Evolutionary conservation across 2,888 invertebrate genomes (phyloP), one percentile per base, ranked within the genome.

Genomic region (Synergus umbraculus): DNA sequence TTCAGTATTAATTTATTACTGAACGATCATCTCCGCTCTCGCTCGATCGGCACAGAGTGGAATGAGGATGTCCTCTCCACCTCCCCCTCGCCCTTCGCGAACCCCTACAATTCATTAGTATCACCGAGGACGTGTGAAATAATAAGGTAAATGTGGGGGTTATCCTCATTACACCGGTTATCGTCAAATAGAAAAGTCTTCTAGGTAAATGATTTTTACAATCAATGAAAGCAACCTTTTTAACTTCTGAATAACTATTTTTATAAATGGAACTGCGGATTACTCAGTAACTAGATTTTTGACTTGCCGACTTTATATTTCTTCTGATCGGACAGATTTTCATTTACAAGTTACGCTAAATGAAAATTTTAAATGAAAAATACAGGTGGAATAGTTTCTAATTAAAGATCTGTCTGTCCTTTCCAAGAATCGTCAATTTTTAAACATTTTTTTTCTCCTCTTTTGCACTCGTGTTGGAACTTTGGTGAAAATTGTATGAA

Each of bases 21-120:
- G 89, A 90, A 91, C 88, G 89, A 90, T 91, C 89, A 91, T 90
- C 91, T 88, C 90, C 89, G 89, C 88, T 87, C 86, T 85, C 83
- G 79, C 84, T 83, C 86, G 85, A 87, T 86, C 85, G 82, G 82
- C 85, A 84, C 84, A 85, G 85, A 80, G 81, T 86, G 86, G 86
- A 91, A 91, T 91, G 91, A 91, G 91, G 91, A 91, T 91, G 90
- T 91, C 90, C 90, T 90, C 90, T 87, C 86, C 83, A 67, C 82
- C 79, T 83, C 84, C 82, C 81, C 78, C 79, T 78, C 76, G 77
- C 83, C 76, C 82, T 83, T 79, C 82, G 73, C 73, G 64, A 41
- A 15, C 60, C 66, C 67, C 76, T 73, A 78, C 79, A 44, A 60
- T 78, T 78, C 77, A 37, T 78, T 76, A 63, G 78, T 65, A 49